Percentiles rank a stretch among this genome's conserved stretches.
phyloP scores from a whole-genome alignment of 2,113 vertebrate genomes.

The Cyprinus carpio region DNA sequence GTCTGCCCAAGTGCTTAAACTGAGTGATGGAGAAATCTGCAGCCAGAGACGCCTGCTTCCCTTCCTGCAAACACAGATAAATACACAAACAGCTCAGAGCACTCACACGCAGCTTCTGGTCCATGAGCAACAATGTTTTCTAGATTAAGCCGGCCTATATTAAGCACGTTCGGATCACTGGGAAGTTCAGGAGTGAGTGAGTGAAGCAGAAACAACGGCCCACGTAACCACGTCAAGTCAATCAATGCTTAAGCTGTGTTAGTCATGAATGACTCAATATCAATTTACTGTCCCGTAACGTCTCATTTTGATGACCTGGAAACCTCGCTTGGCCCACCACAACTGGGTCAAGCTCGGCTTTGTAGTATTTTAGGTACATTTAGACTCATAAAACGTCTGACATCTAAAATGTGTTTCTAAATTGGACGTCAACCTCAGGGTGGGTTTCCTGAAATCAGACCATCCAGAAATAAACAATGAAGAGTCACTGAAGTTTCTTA shows the following conservation, averaged over 20 bases:
- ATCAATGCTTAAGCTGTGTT: constrained; percentile 37
- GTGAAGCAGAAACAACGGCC: constrained; percentile 28
- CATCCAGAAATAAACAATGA: background rate
- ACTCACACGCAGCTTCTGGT: background rate
- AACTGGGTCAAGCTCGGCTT: constrained; percentile 25
- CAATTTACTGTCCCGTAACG: constrained; percentile 47
- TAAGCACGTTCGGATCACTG: constrained; percentile 1
- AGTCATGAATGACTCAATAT: constrained; percentile 58
- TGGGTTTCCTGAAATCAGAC: background rate
- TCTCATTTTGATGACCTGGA: constrained; percentile 48
- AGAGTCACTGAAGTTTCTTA: background rate
- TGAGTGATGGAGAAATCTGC: too few relatives aligned
- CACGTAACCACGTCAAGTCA: constrained; percentile 45
- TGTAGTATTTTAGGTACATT: constrained; percentile 23
- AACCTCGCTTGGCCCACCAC: constrained; percentile 30
- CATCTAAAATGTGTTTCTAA: constrained; percentile 5
- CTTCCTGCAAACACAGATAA: too few relatives aligned
- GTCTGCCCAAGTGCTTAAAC: too few relatives aligned
- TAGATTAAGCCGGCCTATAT: background rate
- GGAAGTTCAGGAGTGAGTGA: background rate
- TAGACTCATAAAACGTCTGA: constrained; percentile 46
- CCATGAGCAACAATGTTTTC: background rate
- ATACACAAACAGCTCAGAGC: too few relatives aligned
- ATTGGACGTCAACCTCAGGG: background rate
- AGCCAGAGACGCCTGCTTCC: too few relatives aligned